These are phyloP conservation scores for Drosophila prolongata DNA, from an alignment of 2,888 invertebrate species.

Conservation along the genomic window DNA sequence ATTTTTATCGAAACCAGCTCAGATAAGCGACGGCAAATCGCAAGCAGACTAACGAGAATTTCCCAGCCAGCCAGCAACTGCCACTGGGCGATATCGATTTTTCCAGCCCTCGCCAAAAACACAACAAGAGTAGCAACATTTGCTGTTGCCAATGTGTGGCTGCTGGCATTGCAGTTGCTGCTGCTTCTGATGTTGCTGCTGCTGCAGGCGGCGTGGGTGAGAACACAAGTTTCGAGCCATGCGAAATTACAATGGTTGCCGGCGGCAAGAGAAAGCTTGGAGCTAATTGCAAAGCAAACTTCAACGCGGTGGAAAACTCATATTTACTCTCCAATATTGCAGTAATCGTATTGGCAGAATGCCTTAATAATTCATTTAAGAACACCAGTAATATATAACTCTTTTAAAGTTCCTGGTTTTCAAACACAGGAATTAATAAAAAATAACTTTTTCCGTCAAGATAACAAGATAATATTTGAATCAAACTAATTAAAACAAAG, in stretches of 20 bases:
- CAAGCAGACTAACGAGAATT: constrained; percentile 25
- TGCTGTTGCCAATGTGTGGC: constrained; percentile 27
- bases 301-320: not conserved
- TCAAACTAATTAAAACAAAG: no score
- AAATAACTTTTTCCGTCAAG: no score
- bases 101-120: constrained; percentile 64
- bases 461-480: no score
- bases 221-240: constrained; percentile 33
- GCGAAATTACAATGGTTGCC: constrained; percentile 26
- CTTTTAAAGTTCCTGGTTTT: no score
- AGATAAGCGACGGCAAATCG: constrained; percentile 61
- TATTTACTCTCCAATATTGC: not conserved
- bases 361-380: no score
- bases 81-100: constrained; percentile 81
- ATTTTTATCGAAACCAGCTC: constrained; percentile 54
- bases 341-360: not conserved
- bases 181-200: constrained; percentile 22
- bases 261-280: constrained; percentile 28
- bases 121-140: constrained; percentile 36
- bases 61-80: constrained; percentile 40
- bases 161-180: constrained; percentile 15
- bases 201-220: constrained; percentile 38
- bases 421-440: no score
- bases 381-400: no score
- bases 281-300: constrained; percentile 27